Evolutionary conservation across 2,797 vertebrate species (phyloP).

Genomic region (Acanthornis magna): DNA sequence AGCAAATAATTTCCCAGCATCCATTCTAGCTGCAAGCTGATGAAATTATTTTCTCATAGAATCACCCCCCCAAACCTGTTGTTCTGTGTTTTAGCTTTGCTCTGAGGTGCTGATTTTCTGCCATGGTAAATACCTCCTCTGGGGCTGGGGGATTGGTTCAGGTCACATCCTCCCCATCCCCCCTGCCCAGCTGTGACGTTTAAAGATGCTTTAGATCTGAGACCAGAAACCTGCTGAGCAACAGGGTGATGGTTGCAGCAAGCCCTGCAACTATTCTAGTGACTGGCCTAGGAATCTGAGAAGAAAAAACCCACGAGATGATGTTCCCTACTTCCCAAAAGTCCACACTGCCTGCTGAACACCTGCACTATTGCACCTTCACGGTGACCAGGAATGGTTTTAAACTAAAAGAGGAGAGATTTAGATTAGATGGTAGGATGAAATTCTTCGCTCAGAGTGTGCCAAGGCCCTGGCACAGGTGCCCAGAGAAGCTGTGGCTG

Average conservation of each 20-base stretch:
- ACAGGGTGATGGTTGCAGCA: not conserved
- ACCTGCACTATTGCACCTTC: not conserved
- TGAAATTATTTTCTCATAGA: not conserved
- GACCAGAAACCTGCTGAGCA: not conserved
- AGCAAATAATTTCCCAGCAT: not conserved
- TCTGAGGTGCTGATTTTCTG: not conserved
- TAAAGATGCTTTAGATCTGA: not conserved
- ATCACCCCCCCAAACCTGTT: not conserved
- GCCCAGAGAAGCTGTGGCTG: not conserved
- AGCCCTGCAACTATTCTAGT: not conserved
- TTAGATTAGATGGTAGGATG: not conserved
- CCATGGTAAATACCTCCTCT: not conserved
- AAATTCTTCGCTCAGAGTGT: not conserved
- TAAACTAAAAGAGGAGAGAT: not conserved
- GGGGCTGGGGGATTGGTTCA: not conserved
- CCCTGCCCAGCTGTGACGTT: not conserved
- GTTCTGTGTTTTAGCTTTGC: not conserved
- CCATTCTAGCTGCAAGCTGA: not conserved
- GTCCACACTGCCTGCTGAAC: not conserved
- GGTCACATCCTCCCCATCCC: not conserved
- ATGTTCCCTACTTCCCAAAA: not conserved
- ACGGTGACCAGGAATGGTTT: not conserved
- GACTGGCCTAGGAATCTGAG: not conserved
- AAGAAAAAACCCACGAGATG: fast-evolving
- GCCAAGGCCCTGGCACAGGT: not conserved